Evolutionary conservation across 2,888 invertebrate genomes (phyloP).

Genomic region (Linyphia triangularis): DNA sequence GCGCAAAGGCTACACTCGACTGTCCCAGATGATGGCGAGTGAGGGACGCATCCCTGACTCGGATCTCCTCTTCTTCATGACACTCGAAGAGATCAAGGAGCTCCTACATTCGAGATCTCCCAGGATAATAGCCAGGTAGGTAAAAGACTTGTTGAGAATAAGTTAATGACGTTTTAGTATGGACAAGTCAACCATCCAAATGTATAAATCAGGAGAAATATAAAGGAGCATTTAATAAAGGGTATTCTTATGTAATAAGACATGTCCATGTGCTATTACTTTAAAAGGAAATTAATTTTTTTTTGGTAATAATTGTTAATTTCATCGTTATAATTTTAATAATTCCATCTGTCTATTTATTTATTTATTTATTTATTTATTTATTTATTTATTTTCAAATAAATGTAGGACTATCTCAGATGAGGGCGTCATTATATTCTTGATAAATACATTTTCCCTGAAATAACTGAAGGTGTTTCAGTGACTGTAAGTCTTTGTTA

Average conservation of each 20-base stretch:
- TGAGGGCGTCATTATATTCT: constrained; percentile 39
- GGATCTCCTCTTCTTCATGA: constrained; percentile 73
- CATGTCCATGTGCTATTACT: not conserved
- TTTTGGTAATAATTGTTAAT: too few species aligned
- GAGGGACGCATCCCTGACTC: constrained; percentile 75
- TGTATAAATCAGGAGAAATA: too few species aligned
- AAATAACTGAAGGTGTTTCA: constrained; percentile 73
- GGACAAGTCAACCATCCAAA: too few species aligned
- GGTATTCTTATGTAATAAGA: too few species aligned
- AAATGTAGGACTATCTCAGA: constrained; percentile 69
- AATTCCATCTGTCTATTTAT: too few species aligned
- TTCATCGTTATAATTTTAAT: too few species aligned
- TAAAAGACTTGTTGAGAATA: not conserved
- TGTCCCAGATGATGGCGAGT: constrained; percentile 67
- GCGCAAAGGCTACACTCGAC: constrained; percentile 58
- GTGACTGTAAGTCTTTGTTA: constrained; percentile 66
- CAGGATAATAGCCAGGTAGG: constrained; percentile 63
- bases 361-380: too few species aligned
- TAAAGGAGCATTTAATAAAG: too few species aligned
- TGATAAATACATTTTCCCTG: constrained; percentile 69
- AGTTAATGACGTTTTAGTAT: not conserved
- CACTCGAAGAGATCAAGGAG: constrained; percentile 73
- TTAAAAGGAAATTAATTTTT: too few species aligned
- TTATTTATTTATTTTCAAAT: too few species aligned
- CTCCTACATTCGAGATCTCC: constrained; percentile 67